These are phyloP conservation scores for Australoheros facetus DNA, from an alignment of 2,797 vertebrate species.

Conservation along the genomic window DNA sequence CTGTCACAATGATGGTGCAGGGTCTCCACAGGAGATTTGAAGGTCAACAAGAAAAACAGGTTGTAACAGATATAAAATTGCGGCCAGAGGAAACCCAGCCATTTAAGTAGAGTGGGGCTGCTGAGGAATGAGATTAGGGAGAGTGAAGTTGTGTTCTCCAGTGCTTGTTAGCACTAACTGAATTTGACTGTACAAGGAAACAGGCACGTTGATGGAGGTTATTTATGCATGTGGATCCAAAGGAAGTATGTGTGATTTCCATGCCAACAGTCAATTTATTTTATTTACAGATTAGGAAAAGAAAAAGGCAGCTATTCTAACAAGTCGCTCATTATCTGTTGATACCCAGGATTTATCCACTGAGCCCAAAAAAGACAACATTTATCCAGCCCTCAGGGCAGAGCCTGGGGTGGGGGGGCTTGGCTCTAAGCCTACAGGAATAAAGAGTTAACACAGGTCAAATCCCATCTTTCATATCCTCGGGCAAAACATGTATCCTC, in stretches of 20 bases:
- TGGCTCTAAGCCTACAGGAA: slow-evolving; percentile 47
- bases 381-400: slow-evolving; percentile 68
- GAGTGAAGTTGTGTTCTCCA: slow-evolving; percentile 43
- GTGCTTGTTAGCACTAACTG: slow-evolving; percentile 69
- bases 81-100: slow-evolving; percentile 28
- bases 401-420: slow-evolving; percentile 47
- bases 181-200: slow-evolving; percentile 60
- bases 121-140: slow-evolving; percentile 41
- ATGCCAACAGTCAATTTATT: slow-evolving; percentile 49
- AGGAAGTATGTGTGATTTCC: slow-evolving; percentile 53
- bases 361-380: slow-evolving; percentile 67
- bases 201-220: slow-evolving; percentile 57
- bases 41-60: slow-evolving; percentile 74
- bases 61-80: slow-evolving; percentile 58
- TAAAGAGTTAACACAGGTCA: slow-evolving; percentile 59
- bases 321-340: slow-evolving; percentile 59
- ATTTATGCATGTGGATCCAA: slow-evolving; percentile 57
- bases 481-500: slow-evolving; percentile 54
- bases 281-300: slow-evolving; percentile 42
- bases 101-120: slow-evolving; percentile 51
- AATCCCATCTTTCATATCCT: slow-evolving; percentile 60
- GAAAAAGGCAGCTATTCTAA: slow-evolving; percentile 46
- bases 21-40: slow-evolving; percentile 69
- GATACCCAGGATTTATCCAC: slow-evolving; percentile 51
- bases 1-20: slow-evolving; percentile 60